phyloP scores from a whole-genome alignment of 2,888 invertebrate genomes.

The Leucophenga montana region DNA sequence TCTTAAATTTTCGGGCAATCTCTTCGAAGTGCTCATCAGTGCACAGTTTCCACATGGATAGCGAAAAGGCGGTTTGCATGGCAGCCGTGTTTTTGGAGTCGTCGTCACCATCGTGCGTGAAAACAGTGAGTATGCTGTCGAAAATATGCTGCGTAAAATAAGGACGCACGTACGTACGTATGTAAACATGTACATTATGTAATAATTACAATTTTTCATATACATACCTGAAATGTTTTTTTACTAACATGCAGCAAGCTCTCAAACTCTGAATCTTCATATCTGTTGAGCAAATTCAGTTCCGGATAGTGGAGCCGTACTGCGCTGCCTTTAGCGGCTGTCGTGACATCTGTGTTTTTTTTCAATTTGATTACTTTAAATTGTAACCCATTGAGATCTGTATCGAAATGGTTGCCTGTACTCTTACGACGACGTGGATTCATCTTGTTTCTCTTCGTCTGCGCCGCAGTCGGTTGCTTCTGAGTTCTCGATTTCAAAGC shows the following conservation, averaged over 20 bases:
- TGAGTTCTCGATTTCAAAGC: slow-evolving; percentile 37
- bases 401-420: not conserved
- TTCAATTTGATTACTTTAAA: too few relatives aligned
- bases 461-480: slow-evolving; percentile 35
- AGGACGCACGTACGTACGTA: not conserved
- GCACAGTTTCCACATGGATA: slow-evolving; percentile 70
- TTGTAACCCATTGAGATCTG: slow-evolving; percentile 1
- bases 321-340: too few relatives aligned
- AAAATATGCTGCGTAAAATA: too few relatives aligned
- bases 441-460: slow-evolving; percentile 41
- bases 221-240: slow-evolving; percentile 63
- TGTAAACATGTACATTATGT: too few relatives aligned
- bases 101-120: slow-evolving; percentile 46
- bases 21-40: slow-evolving; percentile 72
- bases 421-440: not conserved
- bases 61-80: slow-evolving; percentile 55
- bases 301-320: slow-evolving; percentile 42
- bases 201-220: too few relatives aligned
- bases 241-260: slow-evolving; percentile 67
- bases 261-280: slow-evolving; percentile 62
- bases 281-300: slow-evolving; percentile 66
- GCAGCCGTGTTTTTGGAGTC: slow-evolving; percentile 45
- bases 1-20: slow-evolving; percentile 67
- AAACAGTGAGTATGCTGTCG: not conserved
- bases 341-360: too few relatives aligned